phyloP scores from a whole-genome alignment of 1,140 invertebrate species.

The Drosophila lowei region DNA sequence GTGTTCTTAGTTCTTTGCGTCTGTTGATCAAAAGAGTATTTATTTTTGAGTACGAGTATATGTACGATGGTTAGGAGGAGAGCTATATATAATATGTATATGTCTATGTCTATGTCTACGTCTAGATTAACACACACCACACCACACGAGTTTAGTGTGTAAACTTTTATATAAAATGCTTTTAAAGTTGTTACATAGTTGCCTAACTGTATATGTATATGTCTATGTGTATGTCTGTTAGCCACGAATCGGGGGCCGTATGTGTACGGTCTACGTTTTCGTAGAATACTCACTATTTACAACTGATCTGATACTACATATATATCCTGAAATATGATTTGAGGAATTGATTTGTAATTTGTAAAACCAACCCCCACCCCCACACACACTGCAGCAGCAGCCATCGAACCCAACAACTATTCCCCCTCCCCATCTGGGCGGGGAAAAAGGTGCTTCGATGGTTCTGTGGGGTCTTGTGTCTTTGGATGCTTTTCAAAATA shows the following conservation, averaged over 20 bases:
- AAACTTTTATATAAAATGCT: constrained; percentile 39
- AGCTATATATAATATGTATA: constrained; percentile 7
- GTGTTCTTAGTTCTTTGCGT: constrained; percentile 47
- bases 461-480: constrained; percentile 10
- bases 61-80: constrained; percentile 20
- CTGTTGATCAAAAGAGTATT: constrained; percentile 61
- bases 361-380: constrained; percentile 19
- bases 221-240: constrained; percentile 26
- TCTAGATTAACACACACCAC: constrained; percentile 14
- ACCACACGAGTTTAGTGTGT: constrained; percentile 28
- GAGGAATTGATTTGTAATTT: constrained; percentile 75
- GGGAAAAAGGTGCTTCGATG: neutral
- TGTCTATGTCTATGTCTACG: constrained; percentile 46
- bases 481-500: constrained; percentile 43
- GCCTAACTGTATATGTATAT: constrained; percentile 22
- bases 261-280: neutral
- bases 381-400: neutral
- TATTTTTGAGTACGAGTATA: constrained; percentile 59
- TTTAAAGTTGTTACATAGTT: constrained; percentile 52
- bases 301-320: constrained; percentile 35
- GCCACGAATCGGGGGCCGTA: constrained; percentile 8
- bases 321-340: constrained; percentile 74
- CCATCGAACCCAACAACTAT: constrained; percentile 21
- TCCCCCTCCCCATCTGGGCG: neutral
- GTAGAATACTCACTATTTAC: constrained; percentile 66